Evolutionary conservation across 2,797 vertebrate genomes (phyloP), one percentile per base, ranked within the genome.

Genomic region (Gephyroberyx darwinii): DNA sequence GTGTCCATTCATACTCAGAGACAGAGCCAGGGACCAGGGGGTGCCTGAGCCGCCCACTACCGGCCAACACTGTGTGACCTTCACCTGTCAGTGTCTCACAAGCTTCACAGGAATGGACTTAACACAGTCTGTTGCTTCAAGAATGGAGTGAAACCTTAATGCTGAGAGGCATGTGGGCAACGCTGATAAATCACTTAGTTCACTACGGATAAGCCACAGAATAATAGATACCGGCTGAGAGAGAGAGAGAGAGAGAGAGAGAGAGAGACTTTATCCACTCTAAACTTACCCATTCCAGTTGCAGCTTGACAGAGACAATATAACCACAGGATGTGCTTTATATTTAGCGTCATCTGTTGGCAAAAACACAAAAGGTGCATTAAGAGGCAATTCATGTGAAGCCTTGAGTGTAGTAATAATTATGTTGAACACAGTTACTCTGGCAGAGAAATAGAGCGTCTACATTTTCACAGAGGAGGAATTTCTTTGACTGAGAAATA

Each of bases 241-340:
- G 39, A 57, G n/a, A n/a, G 3, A 55, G n/a, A 22, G 8, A 22
- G 19, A 9, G 19, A 22, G 20, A 12, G 16, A n/a, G 35, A 19
- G 33, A 59, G n/a, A 13, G 16, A 56, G 19, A 35, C n/a, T 55
- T 35, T 17, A 45, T 12, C 33, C 22, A 45, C 63, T 78, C 16
- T 17, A 35, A 65, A 81, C 93, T 82, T 90, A 94, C 94, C 88
- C 83, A 88, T 82, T 81, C 81, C 93, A 61, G 87, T 77, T 35
- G 91, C 92, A 89, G 94, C 87, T 88, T 92, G 91, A 81, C 94
- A 93, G 0, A 95, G 88, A 76, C 90, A 96, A 81, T 78, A 95
- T 78, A 98, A 93, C 96, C 96, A 97, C 86, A 98, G 92, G 90
- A 98, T 91, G 77, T 93, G 94, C 87, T 95, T 96, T 90, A 97